These are phyloP conservation scores for Lithophane ornitopus DNA, from an alignment of 2,888 invertebrate species.

Conservation along the genomic window DNA sequence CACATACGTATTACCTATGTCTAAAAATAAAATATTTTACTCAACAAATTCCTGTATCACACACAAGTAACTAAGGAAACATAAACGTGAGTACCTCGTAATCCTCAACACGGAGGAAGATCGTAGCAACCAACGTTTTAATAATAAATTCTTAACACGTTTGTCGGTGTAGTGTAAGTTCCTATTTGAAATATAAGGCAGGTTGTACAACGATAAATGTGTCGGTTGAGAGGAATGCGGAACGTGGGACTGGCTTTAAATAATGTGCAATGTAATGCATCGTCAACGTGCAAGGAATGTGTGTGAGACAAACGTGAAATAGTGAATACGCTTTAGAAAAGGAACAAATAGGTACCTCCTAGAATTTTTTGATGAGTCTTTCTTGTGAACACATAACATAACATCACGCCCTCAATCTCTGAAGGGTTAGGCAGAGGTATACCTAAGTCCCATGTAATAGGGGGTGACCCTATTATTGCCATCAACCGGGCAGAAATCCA, in stretches of 20 bases:
- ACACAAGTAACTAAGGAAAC: constrained; percentile 38
- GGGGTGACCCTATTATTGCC: background rate
- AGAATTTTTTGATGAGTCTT: background rate
- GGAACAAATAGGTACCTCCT: background rate
- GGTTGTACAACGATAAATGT: constrained; percentile 45
- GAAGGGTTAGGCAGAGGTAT: background rate
- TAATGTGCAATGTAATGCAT: constrained; percentile 39
- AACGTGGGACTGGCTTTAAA: constrained; percentile 21
- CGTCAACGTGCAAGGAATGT: constrained; percentile 10
- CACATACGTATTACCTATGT: background rate
- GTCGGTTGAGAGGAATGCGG: constrained; percentile 23
- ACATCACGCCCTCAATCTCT: background rate
- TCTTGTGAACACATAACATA: background rate
- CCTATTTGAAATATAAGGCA: constrained; percentile 52
- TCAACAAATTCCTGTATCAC: constrained; percentile 18
- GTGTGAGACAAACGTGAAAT: background rate
- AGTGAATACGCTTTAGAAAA: background rate
- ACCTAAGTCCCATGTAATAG: too few relatives aligned
- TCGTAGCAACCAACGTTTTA: constrained; percentile 52
- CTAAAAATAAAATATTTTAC: constrained; percentile 17
- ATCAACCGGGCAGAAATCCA: background rate
- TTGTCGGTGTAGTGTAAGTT: constrained; percentile 37
- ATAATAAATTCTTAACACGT: constrained; percentile 60
- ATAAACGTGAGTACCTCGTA: constrained; percentile 41
- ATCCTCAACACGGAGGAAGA: constrained; percentile 32